These are phyloP conservation scores for Troides helena DNA, from an alignment of 2,888 invertebrate genomes.

Conservation along the genomic window DNA sequence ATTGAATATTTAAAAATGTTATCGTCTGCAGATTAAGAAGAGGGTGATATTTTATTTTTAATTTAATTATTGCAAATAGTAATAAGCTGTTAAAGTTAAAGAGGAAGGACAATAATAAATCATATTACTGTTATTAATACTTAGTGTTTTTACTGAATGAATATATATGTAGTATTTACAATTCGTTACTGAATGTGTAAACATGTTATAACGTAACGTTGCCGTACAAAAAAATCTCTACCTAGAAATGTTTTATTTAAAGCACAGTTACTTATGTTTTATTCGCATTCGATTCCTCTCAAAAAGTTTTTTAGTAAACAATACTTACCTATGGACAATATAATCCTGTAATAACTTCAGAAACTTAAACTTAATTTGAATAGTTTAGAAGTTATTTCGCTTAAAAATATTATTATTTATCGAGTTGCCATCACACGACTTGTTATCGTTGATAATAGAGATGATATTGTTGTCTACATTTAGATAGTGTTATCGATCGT, in stretches of 20 bases:
- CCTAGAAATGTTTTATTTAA: too few species aligned
- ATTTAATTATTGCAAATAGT: background rate
- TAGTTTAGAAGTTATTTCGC: background rate
- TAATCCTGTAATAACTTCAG: background rate
- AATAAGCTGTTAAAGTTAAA: too few species aligned
- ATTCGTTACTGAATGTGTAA: too few species aligned
- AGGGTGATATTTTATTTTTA: constrained; percentile 7
- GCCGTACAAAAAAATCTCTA: too few species aligned
- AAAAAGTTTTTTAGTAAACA: too few species aligned
- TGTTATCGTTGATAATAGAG: constrained; percentile 16
- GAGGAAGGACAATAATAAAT: too few species aligned
- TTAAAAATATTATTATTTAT: constrained; percentile 2
- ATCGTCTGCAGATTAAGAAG: constrained; percentile 3
- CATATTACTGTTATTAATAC: too few species aligned
- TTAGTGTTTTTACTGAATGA: too few species aligned
- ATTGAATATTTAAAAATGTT: constrained; percentile 7
- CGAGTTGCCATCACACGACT: constrained; percentile 4
- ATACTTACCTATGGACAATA: background rate
- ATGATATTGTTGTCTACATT: constrained; percentile 18
- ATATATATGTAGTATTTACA: too few species aligned
- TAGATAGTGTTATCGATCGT: constrained; percentile 19
- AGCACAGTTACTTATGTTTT: too few species aligned
- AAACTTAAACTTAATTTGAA: background rate
- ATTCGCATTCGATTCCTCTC: too few species aligned
- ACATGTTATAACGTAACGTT: too few species aligned